Evolutionary conservation across 2,888 invertebrate species (phyloP).

Genomic region (Cryptus armator): DNA sequence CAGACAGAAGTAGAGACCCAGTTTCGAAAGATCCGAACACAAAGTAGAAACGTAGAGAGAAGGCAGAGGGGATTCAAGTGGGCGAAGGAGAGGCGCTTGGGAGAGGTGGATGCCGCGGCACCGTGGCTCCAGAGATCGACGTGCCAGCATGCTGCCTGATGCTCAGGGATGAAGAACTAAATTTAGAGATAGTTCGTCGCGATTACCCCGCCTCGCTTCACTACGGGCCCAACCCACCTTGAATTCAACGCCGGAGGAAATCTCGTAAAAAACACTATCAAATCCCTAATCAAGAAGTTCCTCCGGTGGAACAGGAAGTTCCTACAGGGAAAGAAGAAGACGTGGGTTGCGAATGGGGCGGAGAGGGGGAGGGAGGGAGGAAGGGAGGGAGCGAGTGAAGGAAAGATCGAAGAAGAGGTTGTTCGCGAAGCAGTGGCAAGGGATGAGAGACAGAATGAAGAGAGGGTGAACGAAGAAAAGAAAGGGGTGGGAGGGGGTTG

Average conservation of each 20-base stretch:
- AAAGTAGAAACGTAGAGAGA: conserved; percentile 22
- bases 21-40: conserved; percentile 49
- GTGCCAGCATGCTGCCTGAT: conserved; percentile 67
- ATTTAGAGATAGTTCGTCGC: conserved; percentile 77
- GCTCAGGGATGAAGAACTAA: conserved; percentile 68
- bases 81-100: conserved; percentile 15
- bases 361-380: conserved; percentile 41
- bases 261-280: conserved; percentile 77
- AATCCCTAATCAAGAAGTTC: conserved; percentile 80
- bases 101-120: conserved; percentile 19
- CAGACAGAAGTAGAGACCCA: conserved; percentile 36
- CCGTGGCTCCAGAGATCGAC: conserved; percentile 58
- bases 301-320: conserved; percentile 72
- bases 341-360: conserved; percentile 4
- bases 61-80: conserved; percentile 18
- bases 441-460: conserved; percentile 43
- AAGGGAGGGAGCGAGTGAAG: conserved; percentile 36
- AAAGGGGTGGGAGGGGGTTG: conserved; percentile 41
- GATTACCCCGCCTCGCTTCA: conserved; percentile 72
- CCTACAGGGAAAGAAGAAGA: conserved; percentile 55
- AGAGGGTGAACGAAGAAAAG: conserved; percentile 54
- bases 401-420: conserved; percentile 64
- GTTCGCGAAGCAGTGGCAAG: conserved; percentile 54
- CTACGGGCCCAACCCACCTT: conserved; percentile 60
- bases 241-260: conserved; percentile 72